phyloP scores from a whole-genome alignment of 2,888 invertebrate species.

The Drosophila setosimentum region DNA sequence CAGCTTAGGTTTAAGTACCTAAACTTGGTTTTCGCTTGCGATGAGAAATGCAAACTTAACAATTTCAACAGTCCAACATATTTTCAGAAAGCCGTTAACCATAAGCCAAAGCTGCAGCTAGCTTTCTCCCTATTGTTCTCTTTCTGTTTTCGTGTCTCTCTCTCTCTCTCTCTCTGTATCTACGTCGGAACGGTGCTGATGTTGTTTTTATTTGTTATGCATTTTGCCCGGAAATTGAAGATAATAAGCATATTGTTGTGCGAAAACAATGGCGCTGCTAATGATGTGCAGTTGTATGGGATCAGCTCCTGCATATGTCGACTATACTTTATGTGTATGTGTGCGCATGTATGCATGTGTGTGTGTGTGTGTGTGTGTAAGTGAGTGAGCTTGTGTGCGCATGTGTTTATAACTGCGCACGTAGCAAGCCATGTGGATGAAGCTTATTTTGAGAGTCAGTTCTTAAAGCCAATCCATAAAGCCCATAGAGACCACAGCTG shows the following conservation, averaged over 20 bases:
- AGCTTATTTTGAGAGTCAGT: constrained; percentile 37
- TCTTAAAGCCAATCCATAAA: constrained; percentile 32
- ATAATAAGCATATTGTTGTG: constrained; percentile 82
- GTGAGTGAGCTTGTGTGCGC: constrained; percentile 9
- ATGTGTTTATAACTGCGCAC: constrained; percentile 35
- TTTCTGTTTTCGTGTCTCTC: neutral
- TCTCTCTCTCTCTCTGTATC: neutral
- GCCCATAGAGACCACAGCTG: neutral
- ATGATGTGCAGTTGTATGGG: constrained; percentile 74
- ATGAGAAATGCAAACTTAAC: constrained; percentile 70
- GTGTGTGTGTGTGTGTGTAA: neutral
- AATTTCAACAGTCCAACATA: constrained; percentile 57
- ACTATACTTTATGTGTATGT: constrained; percentile 4
- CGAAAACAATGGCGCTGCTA: constrained; percentile 80
- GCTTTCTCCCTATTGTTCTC: neutral
- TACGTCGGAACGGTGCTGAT: constrained; percentile 24
- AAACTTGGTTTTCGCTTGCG: constrained; percentile 66
- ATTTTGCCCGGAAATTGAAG: constrained; percentile 81
- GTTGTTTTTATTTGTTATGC: constrained; percentile 79
- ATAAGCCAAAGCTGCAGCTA: constrained; percentile 47
- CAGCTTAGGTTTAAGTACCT: constrained; percentile 72
- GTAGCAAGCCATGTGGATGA: constrained; percentile 30
- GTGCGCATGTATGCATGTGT: constrained; percentile 2
- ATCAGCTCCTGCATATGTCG: constrained; percentile 40
- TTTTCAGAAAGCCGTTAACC: constrained; percentile 36